Base-by-base conservation (phyloP, 1,140 invertebrate species). In the Leptopilina clavipes region DNA sequence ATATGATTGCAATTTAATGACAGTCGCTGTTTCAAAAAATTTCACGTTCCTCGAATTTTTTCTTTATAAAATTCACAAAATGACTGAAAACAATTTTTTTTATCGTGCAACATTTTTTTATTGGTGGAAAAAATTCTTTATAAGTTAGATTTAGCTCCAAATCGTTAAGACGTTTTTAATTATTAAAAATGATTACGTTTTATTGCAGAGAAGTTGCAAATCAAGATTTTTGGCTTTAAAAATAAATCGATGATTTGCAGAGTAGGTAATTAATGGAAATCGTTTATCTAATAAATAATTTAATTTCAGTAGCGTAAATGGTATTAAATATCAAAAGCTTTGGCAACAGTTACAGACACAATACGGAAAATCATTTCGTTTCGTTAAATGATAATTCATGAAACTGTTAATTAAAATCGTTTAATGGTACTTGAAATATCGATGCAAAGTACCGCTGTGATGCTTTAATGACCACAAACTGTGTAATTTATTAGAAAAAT, bases 401-500 rank as follows among this genome's bases (percentile, higher is more conserved):
- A 65, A 14, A n/a, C 59, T 65, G 59, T n/a, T 65, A 65, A 65
- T 65, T 65, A 65, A 65, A 31, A 6, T 31, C 12, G n/a, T 6
- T 65, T 31, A 65, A 31, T 65, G n/a, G 59, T 11, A 31, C 22
- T 31, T 65, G 10, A 11, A n/a, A 18, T 5, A 59, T 59, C 25
- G 59, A 0, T 31, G 1, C 19, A 22, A 6, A 25, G 5, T 10
- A 25, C 22, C 19, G n/a, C 59, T 22, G 5, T 54, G 10, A 7
- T 54, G n/a, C 17, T 54, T 54, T 18, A 18, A 18, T 18, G 52
- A 19, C 6, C 10, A 54, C n/a, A 9, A 54, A 18, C 1, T 54
- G 19, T 48, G 2, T n/a, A 54, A 18, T 19, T 54, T 19, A 2
- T 54, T 54, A 17, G 17, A 19, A 17, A 7, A 54, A 54, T 17